phyloP scores from a whole-genome alignment of 2,888 invertebrate species.

The Rhorus exstirpatorius region DNA sequence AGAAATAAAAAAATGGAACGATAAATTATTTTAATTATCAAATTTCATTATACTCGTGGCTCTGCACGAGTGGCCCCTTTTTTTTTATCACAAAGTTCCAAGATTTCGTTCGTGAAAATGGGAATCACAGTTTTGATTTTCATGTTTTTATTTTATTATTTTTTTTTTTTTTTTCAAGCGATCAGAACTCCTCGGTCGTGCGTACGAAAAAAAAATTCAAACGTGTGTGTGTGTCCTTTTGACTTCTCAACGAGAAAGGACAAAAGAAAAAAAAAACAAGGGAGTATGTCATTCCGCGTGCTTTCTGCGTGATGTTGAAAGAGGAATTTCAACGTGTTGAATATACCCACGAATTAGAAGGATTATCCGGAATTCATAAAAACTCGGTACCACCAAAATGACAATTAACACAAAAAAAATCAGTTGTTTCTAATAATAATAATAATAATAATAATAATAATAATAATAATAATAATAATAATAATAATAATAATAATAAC shows the following conservation, averaged over 20 bases:
- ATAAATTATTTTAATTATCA: too few species aligned
- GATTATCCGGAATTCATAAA: constrained; percentile 36
- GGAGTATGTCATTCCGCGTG: constrained; percentile 53
- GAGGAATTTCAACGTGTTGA: not conserved
- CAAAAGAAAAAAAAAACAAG: constrained; percentile 11
- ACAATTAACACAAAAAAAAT: constrained; percentile 52
- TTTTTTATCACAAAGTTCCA: too few species aligned
- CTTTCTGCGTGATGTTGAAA: constrained; percentile 50
- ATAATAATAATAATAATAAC: constrained; percentile 31
- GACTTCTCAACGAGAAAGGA: constrained; percentile 10
- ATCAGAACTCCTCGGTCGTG: constrained; percentile 24
- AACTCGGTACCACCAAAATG: constrained; percentile 67
- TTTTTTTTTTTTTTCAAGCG: too few species aligned
- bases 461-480: constrained; percentile 14
- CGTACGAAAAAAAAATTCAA: constrained; percentile 11
- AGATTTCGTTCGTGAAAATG: too few species aligned
- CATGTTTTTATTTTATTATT: too few species aligned
- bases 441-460: not conserved
- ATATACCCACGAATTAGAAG: not conserved
- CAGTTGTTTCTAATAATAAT: constrained; percentile 58
- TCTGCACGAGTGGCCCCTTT: too few species aligned
- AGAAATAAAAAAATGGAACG: too few species aligned
- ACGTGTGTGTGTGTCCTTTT: not conserved
- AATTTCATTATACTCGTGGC: too few species aligned
- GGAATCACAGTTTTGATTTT: too few species aligned